Evolutionary conservation across 2,888 invertebrate genomes (phyloP), one percentile per base, ranked within the genome.

Genomic region (Bombylius major): DNA sequence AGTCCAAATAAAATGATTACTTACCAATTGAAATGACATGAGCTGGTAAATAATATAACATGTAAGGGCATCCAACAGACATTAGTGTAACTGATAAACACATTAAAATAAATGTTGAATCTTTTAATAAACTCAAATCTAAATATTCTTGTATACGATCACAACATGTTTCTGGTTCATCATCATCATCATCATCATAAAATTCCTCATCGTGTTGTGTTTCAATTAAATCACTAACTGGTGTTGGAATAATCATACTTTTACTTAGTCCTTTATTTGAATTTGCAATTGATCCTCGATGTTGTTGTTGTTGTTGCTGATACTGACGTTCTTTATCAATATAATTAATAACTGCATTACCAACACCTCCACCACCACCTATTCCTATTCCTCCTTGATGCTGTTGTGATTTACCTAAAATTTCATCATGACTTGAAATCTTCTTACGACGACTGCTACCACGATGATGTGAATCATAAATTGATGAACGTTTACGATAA

Each of bases 41-140:
- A 0, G 87, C 86, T 0, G 87, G 87, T 48, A 88, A 71, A 65
- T 86, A 86, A 70, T 86, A 86, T 5, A 87, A 69, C 66, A 86
- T 84, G 68, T 86, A 86, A 0, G 87, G 87, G 5, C 86, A 86
- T 12, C 87, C 87, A 32, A 85, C 84, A 0, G 86, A 85, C 83
- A 86, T 85, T 4, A 87, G 77, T 2, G 82, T 83, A 11, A 87
- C 86, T 0, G 87, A 86, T 4, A 83, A 75, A 58, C 84, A 83
- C 71, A 87, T 82, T 61, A 86, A 74, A 7, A 86, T 81, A 66
- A 87, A 87, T 5, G 82, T 79, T 61, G 82, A 80, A 47, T 85
- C 82, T 64, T 79, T 79, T 39, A 87, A 72, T 4, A 87, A 73
- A 0, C 82, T 82, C 9, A 86, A 78, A 67, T 87, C 86, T 58